Conservation (phyloP, 2,113 vertebrate genomes). For the Psittacara wagleri region DNA sequence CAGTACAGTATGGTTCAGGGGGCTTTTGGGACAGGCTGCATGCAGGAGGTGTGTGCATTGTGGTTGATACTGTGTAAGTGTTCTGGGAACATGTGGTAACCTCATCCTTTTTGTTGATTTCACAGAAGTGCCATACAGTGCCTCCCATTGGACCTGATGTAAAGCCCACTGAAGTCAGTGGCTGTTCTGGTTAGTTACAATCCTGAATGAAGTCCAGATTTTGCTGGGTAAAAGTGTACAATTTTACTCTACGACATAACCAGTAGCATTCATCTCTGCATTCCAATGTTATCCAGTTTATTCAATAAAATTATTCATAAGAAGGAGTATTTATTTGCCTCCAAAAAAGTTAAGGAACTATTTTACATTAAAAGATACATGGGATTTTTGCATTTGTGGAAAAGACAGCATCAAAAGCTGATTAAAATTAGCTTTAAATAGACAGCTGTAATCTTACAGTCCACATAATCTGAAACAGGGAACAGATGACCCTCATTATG, state of each 20-base stretch:
- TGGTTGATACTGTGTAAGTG: background rate
- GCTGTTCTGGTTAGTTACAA: background rate
- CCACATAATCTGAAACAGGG: background rate
- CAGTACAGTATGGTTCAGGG: fast-evolving
- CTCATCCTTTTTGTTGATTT: background rate
- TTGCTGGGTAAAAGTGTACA: background rate
- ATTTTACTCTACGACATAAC: background rate
- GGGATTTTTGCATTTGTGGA: background rate
- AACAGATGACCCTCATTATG: background rate
- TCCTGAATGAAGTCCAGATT: background rate
- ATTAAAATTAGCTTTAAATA: background rate
- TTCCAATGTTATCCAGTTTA: background rate
- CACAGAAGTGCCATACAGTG: background rate
- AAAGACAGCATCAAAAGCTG: background rate
- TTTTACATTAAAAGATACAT: background rate
- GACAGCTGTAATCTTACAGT: background rate
- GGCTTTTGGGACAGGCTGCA: fast-evolving
- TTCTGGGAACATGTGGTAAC: background rate
- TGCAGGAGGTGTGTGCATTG: background rate
- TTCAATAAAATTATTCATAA: background rate
- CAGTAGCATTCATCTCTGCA: background rate
- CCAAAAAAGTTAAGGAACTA: background rate
- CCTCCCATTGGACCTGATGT: background rate
- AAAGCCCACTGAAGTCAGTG: background rate
- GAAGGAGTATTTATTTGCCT: background rate